A percentile compares a stretch with the other conserved stretches of the same genome.
Evolutionary conservation across 2,113 vertebrate species (phyloP).

Genomic region (Phoenicopterus ruber): DNA sequence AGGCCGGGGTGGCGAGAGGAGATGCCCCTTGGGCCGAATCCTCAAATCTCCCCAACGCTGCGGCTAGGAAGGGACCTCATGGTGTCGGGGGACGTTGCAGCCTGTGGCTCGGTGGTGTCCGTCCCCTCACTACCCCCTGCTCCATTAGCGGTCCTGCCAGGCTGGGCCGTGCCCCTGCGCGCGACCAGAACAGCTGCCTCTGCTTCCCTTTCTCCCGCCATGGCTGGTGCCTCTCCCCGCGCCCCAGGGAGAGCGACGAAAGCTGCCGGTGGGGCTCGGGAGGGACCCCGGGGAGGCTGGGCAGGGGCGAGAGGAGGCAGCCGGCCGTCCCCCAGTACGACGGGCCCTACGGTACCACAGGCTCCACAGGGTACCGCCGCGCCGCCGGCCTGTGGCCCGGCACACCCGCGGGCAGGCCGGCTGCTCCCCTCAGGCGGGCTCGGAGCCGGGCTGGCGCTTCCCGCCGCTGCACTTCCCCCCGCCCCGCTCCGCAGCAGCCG

Average conservation of each 20-base stretch:
- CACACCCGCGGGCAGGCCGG: not conserved
- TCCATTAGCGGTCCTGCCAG: fast-evolving
- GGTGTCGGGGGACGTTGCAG: fast-evolving
- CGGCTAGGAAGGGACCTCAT: not conserved
- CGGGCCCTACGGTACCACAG: not conserved
- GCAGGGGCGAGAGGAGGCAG: not conserved
- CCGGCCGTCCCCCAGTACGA: not conserved
- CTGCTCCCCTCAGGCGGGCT: not conserved
- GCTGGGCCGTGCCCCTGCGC: not conserved
- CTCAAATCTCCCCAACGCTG: fast-evolving
- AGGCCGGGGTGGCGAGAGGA: not conserved
- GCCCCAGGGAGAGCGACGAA: not conserved
- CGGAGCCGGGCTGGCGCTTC: not conserved
- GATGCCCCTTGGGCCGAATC: not conserved
- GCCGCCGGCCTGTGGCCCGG: not conserved
- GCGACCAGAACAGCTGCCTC: not conserved
- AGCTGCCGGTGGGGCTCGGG: not conserved
- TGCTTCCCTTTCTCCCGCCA: not conserved
- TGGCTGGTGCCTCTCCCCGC: not conserved
- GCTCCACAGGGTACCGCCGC: too few relatives aligned
- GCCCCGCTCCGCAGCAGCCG: not conserved
- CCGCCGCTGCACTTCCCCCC: not conserved
- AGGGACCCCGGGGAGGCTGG: too few relatives aligned
- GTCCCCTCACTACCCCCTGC: fast-evolving
- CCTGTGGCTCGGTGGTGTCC: not conserved